A percentile compares a stretch with the other conserved stretches of the same genome.
Conservation (phyloP, 2,888 invertebrate genomes). For the Patella depressa region DNA sequence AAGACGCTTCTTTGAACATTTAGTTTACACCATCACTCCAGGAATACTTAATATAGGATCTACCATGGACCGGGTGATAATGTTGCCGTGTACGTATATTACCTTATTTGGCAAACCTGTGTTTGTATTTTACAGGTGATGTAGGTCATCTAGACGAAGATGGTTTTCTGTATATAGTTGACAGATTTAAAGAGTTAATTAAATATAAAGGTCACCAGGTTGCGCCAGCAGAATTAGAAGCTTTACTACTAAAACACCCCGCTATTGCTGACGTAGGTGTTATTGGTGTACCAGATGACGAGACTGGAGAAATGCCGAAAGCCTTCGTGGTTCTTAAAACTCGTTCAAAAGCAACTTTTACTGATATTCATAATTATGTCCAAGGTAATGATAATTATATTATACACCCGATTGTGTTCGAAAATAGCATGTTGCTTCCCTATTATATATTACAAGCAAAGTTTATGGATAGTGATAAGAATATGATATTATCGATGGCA, state of each 20-base stretch:
- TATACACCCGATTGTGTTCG: too few species aligned
- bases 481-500: too few species aligned
- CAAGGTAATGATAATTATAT: not conserved
- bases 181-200: slow-evolving; percentile 90
- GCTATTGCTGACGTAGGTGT: slow-evolving; percentile 29
- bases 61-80: too few species aligned
- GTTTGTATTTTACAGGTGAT: slow-evolving; percentile 74
- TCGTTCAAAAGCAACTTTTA: slow-evolving; percentile 4
- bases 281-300: slow-evolving; percentile 27
- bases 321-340: slow-evolving; percentile 24
- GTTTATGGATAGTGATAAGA: too few species aligned
- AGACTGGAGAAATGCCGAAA: slow-evolving; percentile 30
- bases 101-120: too few species aligned
- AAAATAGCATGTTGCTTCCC: too few species aligned
- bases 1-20: too few species aligned
- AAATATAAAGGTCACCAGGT: slow-evolving; percentile 82
- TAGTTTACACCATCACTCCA: too few species aligned
- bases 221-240: slow-evolving; percentile 30
- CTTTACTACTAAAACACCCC: slow-evolving; percentile 26
- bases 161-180: slow-evolving; percentile 86
- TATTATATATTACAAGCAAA: too few species aligned
- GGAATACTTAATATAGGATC: too few species aligned
- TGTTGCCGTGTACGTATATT: too few species aligned
- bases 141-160: slow-evolving; percentile 85
- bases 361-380: slow-evolving; percentile 22